Conservation (phyloP, 2,113 vertebrate species). For the Terrapene triunguis region DNA sequence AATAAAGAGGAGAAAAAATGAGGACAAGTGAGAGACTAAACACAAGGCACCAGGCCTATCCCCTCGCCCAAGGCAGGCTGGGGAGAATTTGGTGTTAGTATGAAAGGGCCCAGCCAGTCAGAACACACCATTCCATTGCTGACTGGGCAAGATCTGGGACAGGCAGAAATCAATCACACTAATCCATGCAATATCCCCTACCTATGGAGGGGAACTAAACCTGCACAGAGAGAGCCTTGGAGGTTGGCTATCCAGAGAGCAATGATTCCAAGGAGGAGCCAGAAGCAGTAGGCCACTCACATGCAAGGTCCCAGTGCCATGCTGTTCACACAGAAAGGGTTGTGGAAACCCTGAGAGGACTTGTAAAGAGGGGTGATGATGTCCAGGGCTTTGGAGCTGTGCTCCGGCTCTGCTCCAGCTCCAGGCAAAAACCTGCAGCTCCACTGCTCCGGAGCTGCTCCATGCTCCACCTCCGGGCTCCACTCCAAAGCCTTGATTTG, state of each 20-base stretch:
- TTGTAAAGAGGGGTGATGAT: not conserved
- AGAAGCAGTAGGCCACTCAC: not conserved
- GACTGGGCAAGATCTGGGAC: not conserved
- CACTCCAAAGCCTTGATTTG: no score
- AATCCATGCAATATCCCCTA: not conserved
- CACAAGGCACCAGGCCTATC: not conserved
- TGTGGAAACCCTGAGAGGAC: not conserved
- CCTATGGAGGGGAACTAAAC: not conserved
- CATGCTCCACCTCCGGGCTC: no score
- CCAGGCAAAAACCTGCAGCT: no score
- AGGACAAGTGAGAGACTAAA: constrained; percentile 3
- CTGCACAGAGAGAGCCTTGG: not conserved
- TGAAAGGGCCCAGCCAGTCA: not conserved
- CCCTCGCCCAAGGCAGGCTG: not conserved
- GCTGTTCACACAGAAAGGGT: not conserved
- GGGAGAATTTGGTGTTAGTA: not conserved
- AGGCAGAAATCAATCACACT: not conserved
- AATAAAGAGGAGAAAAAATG: constrained; percentile 14
- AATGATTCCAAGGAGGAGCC: not conserved
- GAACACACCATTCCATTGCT: not conserved
- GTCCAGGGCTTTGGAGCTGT: no score
- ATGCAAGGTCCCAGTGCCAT: not conserved
- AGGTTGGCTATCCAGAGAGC: not conserved
- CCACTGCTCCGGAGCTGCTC: no score
- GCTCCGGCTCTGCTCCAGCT: no score